Percentiles rank a stretch among this genome's conserved stretches.
Conservation (phyloP, 2,113 vertebrate species). For the Rhineura floridana region DNA sequence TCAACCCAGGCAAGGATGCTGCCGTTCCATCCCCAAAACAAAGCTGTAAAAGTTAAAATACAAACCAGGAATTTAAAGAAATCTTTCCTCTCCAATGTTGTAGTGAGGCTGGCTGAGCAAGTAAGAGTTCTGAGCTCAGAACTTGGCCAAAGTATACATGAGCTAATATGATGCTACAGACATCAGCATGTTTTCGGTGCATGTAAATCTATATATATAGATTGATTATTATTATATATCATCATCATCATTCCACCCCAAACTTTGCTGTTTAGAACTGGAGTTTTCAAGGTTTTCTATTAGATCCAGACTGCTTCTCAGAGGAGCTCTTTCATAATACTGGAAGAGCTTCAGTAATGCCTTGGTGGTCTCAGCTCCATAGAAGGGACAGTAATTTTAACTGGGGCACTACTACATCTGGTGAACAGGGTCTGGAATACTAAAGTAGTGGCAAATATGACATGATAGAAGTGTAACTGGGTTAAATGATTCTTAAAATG, state of each 20-base stretch:
- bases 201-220: not conserved
- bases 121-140: conserved; percentile 8
- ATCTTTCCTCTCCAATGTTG: not conserved
- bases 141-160: conserved; percentile 5
- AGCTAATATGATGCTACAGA: conserved; percentile 20
- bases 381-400: not conserved
- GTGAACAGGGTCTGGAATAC: not conserved
- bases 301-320: not conserved
- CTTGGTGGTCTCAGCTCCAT: not conserved
- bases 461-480: not conserved
- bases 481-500: not conserved
- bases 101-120: conserved; percentile 1
- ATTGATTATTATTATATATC: no score
- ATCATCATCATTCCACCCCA: not conserved
- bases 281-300: not conserved
- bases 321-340: not conserved
- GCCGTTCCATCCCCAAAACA: not conserved
- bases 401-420: not conserved
- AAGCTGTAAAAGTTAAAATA: not conserved
- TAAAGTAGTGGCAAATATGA: not conserved
- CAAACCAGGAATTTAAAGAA: not conserved
- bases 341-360: not conserved
- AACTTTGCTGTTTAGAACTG: not conserved
- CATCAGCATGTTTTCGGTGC: conserved; percentile 5
- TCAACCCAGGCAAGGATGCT: not conserved